Conservation (phyloP, 2,113 vertebrate species). For the Nansenia antarctica region DNA sequence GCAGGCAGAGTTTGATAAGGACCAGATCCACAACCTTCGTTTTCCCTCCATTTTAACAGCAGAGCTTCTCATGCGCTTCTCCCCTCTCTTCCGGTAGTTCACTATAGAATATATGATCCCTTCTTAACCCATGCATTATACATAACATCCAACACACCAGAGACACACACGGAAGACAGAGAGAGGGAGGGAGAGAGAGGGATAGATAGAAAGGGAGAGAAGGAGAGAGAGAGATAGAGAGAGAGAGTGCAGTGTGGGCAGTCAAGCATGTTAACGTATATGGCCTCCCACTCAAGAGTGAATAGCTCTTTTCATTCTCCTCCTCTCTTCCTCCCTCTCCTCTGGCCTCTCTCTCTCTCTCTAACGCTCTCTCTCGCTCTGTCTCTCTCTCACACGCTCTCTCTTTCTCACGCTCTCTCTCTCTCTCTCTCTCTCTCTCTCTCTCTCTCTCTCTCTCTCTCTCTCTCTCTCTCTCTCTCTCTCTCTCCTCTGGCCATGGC, state of each 20-base stretch:
- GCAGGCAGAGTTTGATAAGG: too few species aligned
- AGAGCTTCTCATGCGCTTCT: too few species aligned
- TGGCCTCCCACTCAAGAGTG: slow-evolving; percentile 62
- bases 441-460: background rate
- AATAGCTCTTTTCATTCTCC: slow-evolving; percentile 59
- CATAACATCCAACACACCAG: background rate
- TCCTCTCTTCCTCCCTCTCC: background rate
- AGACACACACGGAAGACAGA: slow-evolving; percentile 48
- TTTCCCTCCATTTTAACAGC: too few species aligned
- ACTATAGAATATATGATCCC: too few species aligned
- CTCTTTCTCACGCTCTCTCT: background rate
- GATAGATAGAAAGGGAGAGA: too few species aligned
- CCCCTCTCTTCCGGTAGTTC: too few species aligned
- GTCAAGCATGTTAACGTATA: slow-evolving; percentile 61
- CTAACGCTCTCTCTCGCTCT: slow-evolving; percentile 15
- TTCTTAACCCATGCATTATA: background rate
- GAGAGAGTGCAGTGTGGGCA: slow-evolving; percentile 46
- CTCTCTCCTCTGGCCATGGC: slow-evolving; percentile 44
- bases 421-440: background rate
- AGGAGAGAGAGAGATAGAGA: too few species aligned
- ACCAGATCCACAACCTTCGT: too few species aligned
- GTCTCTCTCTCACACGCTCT: background rate
- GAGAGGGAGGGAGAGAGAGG: too few species aligned
- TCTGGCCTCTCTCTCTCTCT: too few species aligned
- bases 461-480: background rate